Evolutionary conservation across 2,113 vertebrate genomes (phyloP).

Genomic region (Callopanchax toddi): DNA sequence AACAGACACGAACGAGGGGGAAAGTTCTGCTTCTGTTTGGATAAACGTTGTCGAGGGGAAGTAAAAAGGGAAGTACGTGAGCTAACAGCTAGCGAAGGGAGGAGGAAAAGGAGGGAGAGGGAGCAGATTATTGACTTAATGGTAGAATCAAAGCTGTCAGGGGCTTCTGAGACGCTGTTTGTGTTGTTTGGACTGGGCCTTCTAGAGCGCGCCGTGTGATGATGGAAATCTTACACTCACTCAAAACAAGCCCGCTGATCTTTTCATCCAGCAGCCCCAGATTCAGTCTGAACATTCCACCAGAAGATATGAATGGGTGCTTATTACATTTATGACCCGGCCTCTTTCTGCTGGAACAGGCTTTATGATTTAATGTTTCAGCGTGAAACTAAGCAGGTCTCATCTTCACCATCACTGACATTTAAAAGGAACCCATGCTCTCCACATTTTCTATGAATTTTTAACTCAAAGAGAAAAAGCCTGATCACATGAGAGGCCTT

Average conservation of each 20-base stretch:
- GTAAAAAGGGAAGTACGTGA: conserved; percentile 65
- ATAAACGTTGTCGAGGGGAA: conserved; percentile 64
- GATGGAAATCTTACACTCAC: conserved; percentile 76
- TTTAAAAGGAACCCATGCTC: conserved; percentile 49
- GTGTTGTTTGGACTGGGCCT: conserved; percentile 63
- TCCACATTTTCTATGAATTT: conserved; percentile 42
- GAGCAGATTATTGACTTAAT: conserved; percentile 69
- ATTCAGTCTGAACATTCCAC: conserved; percentile 64
- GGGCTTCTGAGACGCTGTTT: conserved; percentile 69
- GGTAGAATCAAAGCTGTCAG: conserved; percentile 63
- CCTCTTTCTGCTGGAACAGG: conserved; percentile 26
- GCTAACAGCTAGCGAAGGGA: conserved; percentile 50
- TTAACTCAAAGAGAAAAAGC: neutral
- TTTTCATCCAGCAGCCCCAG: conserved; percentile 63
- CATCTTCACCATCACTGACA: conserved; percentile 54
- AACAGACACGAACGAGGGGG: conserved; percentile 25
- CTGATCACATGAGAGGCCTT: conserved; percentile 10
- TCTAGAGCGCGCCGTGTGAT: conserved; percentile 57
- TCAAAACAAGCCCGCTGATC: conserved; percentile 70
- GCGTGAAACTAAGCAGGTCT: conserved; percentile 34
- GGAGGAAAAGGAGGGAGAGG: conserved; percentile 38
- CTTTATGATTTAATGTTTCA: neutral
- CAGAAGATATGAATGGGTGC: conserved; percentile 63
- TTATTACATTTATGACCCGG: conserved; percentile 58
- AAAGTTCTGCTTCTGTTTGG: conserved; percentile 67